Evolutionary conservation across 1,140 invertebrate genomes (phyloP).

Genomic region (Panagrolaimus sp.): DNA sequence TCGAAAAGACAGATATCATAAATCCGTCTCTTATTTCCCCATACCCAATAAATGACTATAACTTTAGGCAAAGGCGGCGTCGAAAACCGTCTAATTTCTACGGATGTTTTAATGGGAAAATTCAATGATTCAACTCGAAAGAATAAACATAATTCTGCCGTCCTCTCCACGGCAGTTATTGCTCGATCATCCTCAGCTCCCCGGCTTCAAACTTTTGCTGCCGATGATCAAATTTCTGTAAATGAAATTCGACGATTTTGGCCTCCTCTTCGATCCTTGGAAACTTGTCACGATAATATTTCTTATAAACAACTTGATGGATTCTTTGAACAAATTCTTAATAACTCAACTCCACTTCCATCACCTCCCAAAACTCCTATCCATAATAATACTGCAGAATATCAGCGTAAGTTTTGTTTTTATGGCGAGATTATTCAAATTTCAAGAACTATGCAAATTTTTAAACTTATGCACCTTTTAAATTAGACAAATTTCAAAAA

Average conservation of each 20-base stretch:
- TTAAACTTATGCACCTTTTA: no score
- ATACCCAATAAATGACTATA: neutral
- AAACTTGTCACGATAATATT: constrained; percentile 56
- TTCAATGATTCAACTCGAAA: constrained; percentile 35
- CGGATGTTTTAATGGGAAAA: constrained; percentile 55
- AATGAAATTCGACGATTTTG: constrained; percentile 57
- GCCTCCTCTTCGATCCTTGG: constrained; percentile 54
- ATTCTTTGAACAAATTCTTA: constrained; percentile 50
- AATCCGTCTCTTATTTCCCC: neutral
- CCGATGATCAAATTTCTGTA: constrained; percentile 49
- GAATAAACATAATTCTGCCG: constrained; percentile 42
- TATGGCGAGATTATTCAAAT: no score
- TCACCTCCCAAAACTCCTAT: constrained; percentile 54
- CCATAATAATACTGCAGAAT: neutral
- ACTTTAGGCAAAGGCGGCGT: constrained; percentile 40
- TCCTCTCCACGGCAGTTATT: constrained; percentile 56
- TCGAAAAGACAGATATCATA: no score
- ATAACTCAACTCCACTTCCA: constrained; percentile 48
- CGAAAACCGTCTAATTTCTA: constrained; percentile 55
- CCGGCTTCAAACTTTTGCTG: constrained; percentile 55
- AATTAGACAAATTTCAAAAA: no score
- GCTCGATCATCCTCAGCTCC: constrained; percentile 55
- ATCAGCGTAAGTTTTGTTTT: neutral
- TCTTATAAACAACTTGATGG: constrained; percentile 48
- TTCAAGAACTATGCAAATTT: no score